Evolutionary conservation across 2,113 vertebrate genomes (phyloP).

Genomic region (Mastomys natalensis): DNA sequence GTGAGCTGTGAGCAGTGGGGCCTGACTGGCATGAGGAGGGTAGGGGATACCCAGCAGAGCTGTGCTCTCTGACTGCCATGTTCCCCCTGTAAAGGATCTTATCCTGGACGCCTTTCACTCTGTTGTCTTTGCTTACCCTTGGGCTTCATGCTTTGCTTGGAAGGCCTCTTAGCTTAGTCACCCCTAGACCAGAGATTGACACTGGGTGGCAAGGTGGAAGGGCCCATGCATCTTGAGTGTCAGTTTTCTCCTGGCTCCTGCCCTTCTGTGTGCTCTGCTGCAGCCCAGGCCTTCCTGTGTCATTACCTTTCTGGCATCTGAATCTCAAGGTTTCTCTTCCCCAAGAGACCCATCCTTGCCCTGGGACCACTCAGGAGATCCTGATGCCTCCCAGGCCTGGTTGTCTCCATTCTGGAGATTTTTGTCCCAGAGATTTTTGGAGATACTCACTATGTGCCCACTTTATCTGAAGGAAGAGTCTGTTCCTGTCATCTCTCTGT

Average conservation of each 20-base stretch:
- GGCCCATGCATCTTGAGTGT: background rate
- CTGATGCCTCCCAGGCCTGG: background rate
- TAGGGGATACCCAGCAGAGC: background rate
- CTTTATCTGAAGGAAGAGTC: background rate
- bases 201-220: background rate
- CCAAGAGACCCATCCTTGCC: too few relatives aligned
- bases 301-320: background rate
- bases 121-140: background rate
- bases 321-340: background rate
- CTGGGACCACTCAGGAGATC: background rate
- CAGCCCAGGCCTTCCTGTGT: background rate
- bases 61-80: background rate
- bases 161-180: background rate
- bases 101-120: background rate
- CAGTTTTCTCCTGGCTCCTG: background rate
- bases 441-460: rapidly evolving
- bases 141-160: background rate
- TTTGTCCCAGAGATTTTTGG: background rate
- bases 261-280: background rate
- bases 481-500: rapidly evolving
- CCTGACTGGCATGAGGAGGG: too few relatives aligned
- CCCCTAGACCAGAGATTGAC: background rate
- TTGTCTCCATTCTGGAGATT: background rate
- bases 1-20: background rate
- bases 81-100: too few relatives aligned